phyloP scores from a whole-genome alignment of 2,888 invertebrate species.

The Amaurobius ferox region DNA sequence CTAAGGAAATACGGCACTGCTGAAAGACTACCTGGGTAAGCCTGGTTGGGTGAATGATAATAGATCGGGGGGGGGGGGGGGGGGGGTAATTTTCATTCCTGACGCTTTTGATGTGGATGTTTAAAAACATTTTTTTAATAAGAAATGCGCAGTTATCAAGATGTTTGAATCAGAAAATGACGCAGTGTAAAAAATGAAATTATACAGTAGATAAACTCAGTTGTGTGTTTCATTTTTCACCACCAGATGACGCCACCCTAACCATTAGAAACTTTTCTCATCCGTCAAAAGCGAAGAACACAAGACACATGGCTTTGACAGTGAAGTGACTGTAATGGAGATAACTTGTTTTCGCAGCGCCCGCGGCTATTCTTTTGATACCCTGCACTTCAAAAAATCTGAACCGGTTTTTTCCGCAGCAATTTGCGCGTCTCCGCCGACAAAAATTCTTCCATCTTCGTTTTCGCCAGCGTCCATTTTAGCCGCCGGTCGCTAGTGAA shows the following conservation, averaged over 20 bases:
- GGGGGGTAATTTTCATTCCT: too few species aligned
- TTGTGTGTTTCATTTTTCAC: background rate
- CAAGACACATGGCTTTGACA: slow-evolving; percentile 71
- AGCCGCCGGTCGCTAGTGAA: background rate
- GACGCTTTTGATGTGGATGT: too few species aligned
- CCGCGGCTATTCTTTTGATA: slow-evolving; percentile 68
- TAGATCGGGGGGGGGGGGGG: too few species aligned
- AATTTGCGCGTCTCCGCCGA: slow-evolving; percentile 59
- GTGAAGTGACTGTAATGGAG: slow-evolving; percentile 72
- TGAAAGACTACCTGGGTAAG: too few species aligned
- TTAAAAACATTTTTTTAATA: too few species aligned
- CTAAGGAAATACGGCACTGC: too few species aligned
- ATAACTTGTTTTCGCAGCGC: slow-evolving; percentile 68
- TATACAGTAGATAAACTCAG: too few species aligned
- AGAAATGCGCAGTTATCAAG: too few species aligned
- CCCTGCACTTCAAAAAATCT: slow-evolving; percentile 54
- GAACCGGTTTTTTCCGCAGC: slow-evolving; percentile 64
- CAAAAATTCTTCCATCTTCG: slow-evolving; percentile 31
- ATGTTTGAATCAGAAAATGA: too few species aligned
- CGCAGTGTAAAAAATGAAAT: too few species aligned
- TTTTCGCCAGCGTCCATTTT: background rate
- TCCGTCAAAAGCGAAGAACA: slow-evolving; percentile 64
- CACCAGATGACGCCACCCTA: slow-evolving; percentile 42
- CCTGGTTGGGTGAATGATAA: too few species aligned
- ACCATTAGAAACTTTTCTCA: background rate